Base-by-base conservation (phyloP, 1,140 invertebrate genomes). In the Ganaspis sp. region DNA sequence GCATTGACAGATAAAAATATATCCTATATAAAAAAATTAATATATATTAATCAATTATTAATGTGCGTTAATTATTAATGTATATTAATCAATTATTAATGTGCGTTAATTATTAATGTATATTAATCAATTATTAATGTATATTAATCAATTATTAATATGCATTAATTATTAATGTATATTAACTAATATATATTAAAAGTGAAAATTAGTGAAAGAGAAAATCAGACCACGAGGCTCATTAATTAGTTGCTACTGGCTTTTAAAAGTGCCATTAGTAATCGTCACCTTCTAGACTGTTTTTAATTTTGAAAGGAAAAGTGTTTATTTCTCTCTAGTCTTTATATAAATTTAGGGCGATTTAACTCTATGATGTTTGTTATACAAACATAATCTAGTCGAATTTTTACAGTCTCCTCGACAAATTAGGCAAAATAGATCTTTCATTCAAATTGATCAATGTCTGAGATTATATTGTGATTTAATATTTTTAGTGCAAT, bases 401-500 rank as follows among this genome's bases (percentile, higher is more conserved):
- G 70, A 82, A 77, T 80, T 82, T 75, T 69, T 75, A 40, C 21
- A 26, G 37, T 72, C 29, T 15, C 12, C 40, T 72, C 37, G 26
- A 70, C 54, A 19, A 17, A 70, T 78, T 76, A 74, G 69, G 38
- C 5, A 34, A 75, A 21, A 73, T 53, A 26, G 64, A 49, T 49
- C n/a, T 37, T 70, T 76, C 69, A n/a, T 49, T 76, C 45, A 42
- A 72, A 75, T 72, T 75, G 0, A 76, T 69, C 37, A 72, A 72
- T 23, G 58, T 64, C 58, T 64, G 21, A 34, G 19, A 53, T 72
- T 76, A 73, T 38, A 71, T 81, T 83, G 75, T 79, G 71, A 84
- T 83, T 76, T 70, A 40, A 79, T 73, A 78, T 73, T 78, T 64
- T 79, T 78, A 83, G 87, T 88, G 85, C 87, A 88, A 88, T 88